A percentile compares a stretch with the other conserved stretches of the same genome.
Evolutionary conservation across 2,113 vertebrate species (phyloP).

Genomic region (Fregata magnificens): DNA sequence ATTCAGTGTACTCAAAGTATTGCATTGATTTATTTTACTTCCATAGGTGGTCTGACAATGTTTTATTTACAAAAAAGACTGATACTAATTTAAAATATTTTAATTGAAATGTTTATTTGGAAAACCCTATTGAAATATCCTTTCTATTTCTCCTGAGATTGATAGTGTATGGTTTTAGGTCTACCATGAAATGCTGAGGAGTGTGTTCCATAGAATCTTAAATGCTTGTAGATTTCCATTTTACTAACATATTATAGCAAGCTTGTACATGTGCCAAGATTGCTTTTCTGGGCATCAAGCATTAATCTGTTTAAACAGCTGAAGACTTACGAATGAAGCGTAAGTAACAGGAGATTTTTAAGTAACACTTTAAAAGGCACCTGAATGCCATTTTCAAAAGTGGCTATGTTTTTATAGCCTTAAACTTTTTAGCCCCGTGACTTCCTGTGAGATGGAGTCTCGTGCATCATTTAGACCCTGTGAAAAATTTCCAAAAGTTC

Average conservation of each 20-base stretch:
- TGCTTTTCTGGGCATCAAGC: background rate
- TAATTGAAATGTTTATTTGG: background rate
- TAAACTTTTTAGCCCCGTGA: background rate
- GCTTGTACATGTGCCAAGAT: background rate
- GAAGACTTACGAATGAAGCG: background rate
- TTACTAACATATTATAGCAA: background rate
- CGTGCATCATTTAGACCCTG: background rate
- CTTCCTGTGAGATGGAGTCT: background rate
- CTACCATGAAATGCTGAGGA: background rate
- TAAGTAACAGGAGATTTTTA: background rate
- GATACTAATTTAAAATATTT: background rate
- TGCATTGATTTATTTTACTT: background rate
- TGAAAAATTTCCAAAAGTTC: background rate
- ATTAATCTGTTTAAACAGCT: slow-evolving; percentile 24
- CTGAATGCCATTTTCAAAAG: background rate
- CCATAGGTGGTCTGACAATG: background rate
- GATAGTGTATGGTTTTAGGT: background rate
- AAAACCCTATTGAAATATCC: background rate
- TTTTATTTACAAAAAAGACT: background rate
- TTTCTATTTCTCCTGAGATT: background rate
- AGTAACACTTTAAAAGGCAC: background rate
- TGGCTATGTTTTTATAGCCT: background rate
- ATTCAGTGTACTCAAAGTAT: background rate
- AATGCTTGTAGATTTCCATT: background rate
- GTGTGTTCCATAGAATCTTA: background rate